Evolutionary conservation across 2,797 vertebrate genomes (phyloP).

Genomic region (Mallotus villosus): DNA sequence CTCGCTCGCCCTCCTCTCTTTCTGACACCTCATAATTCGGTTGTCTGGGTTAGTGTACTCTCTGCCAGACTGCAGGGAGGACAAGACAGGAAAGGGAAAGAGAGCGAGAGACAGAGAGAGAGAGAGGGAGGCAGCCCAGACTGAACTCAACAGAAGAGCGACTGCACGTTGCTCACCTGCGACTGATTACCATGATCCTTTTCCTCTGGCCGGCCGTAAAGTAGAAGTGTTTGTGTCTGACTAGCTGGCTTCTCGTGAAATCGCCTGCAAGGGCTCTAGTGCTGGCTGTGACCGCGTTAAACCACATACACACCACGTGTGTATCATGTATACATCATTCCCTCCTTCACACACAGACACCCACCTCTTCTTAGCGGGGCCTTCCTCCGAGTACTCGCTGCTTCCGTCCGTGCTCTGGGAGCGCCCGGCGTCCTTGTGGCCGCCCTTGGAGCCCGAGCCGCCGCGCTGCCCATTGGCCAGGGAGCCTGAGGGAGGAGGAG

Average conservation of each 20-base stretch:
- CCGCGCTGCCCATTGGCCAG: conserved; percentile 89
- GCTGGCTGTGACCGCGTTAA: too few relatives aligned
- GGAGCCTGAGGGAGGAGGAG: conserved; percentile 76
- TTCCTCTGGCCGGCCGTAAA: too few relatives aligned
- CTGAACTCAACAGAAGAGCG: too few relatives aligned
- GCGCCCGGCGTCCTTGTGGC: conserved; percentile 88
- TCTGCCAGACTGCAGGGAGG: not conserved
- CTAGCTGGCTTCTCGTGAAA: too few relatives aligned
- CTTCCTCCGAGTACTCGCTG: conserved; percentile 89
- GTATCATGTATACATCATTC: not conserved
- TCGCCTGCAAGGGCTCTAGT: too few relatives aligned
- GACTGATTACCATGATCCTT: too few relatives aligned
- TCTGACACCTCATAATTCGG: not conserved
- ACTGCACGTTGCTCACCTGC: too few relatives aligned
- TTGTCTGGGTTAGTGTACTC: not conserved
- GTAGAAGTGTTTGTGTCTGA: too few relatives aligned
- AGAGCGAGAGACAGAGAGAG: not conserved
- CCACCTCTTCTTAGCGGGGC: conserved; percentile 94
- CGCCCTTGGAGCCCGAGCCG: conserved; percentile 82
- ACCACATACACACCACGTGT: not conserved
- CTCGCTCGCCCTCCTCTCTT: conserved; percentile 12
- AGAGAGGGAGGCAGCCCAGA: not conserved
- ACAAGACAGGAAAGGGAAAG: not conserved
- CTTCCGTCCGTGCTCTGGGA: conserved; percentile 86
- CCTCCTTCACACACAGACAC: conserved; percentile 31